Evolutionary conservation across 2,797 vertebrate genomes (phyloP), one percentile per base, ranked within the genome.

Genomic region (Odontamblyopus rebecca): DNA sequence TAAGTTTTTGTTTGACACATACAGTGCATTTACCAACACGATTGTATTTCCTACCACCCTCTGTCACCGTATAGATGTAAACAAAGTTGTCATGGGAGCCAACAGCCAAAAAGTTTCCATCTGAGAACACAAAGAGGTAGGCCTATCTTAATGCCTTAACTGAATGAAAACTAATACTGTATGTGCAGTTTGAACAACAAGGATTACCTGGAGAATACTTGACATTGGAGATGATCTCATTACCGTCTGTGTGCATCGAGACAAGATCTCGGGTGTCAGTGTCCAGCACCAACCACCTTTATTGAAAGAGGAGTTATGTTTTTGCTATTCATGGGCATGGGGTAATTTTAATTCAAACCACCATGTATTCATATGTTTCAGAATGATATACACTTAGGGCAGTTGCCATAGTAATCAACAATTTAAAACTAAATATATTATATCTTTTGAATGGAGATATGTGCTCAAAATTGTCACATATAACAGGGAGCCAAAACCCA

Each of bases 1-100:
- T 48, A 5, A 23, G n/a, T n/a, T 56, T 13, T 56, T 68, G 18
- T 5, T 38, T 12, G n/a, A 0, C 59, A 92, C 96, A 93, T 62
- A 97, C 96, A 59, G 93, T 93, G 89, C 96, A 98, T 91, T 96
- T 96, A 76, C 96, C 95, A 67, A 93, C 88, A 0, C 96, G 95
- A 84, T 91, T 95, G 89, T 96, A 96, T 86, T 96, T 97, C 53
- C 93, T 90, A 68, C 96, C 96, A 0, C 92, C 93, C 77, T 98
- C 96, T 6, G 93, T 93, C 84, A 96, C 96, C 18, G 91, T 90
- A 61, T 97, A 98, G 87, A 97, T 92, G 93, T 98, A 98, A 91
- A 97, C 93, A 88, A 96, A 95, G 92, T 98, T 98, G 86, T 98
- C 96, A 50, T 98, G 95, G 74, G 96, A 98, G 53, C 93, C 94